Evolutionary conservation across 2,797 vertebrate species (phyloP).

Genomic region (Tenualosa ilisha): DNA sequence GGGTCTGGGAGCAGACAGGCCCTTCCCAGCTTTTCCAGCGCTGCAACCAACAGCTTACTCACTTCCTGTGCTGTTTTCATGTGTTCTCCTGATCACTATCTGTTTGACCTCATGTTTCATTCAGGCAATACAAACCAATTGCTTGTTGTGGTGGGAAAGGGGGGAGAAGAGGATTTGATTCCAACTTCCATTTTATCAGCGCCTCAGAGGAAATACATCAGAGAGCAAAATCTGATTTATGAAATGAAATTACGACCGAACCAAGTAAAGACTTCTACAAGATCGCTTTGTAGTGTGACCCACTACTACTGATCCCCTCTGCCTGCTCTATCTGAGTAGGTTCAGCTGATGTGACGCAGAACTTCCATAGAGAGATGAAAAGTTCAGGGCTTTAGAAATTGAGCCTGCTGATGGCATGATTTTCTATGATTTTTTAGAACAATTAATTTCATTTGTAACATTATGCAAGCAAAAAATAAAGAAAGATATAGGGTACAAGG

Average conservation of each 20-base stretch:
- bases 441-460: too few relatives aligned
- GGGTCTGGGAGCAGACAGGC: neutral
- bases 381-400: neutral
- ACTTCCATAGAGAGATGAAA: neutral
- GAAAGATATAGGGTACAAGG: too few relatives aligned
- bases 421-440: neutral
- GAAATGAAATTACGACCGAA: constrained; percentile 10
- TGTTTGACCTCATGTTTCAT: neutral
- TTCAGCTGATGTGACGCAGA: neutral
- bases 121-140: constrained; percentile 1
- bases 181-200: constrained; percentile 5
- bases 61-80: neutral
- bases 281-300: neutral
- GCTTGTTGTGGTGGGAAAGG: neutral
- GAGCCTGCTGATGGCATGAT: neutral
- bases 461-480: too few relatives aligned
- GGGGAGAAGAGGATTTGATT: neutral
- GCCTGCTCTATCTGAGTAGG: neutral
- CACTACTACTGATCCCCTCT: neutral
- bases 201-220: constrained; percentile 3
- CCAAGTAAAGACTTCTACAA: constrained; percentile 5
- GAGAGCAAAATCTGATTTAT: neutral
- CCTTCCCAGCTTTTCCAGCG: neutral
- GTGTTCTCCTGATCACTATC: neutral
- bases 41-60: neutral